Evolutionary conservation across 2,113 vertebrate genomes (phyloP).

Genomic region (Perca schrenkii): DNA sequence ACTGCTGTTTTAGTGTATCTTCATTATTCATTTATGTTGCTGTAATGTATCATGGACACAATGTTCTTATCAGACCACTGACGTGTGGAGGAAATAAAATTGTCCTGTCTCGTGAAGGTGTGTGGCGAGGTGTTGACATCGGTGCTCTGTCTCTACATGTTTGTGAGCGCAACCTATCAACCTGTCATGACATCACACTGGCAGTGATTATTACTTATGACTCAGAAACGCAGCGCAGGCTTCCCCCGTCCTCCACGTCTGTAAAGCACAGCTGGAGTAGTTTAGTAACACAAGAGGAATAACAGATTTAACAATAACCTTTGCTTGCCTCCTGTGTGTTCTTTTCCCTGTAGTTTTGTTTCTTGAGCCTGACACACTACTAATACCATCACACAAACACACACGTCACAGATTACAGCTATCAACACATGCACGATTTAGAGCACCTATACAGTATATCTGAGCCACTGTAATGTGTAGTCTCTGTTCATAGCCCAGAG

Average conservation of each 20-base stretch:
- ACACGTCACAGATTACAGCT: slow-evolving; percentile 49
- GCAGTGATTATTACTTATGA: slow-evolving; percentile 52
- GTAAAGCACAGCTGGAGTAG: slow-evolving; percentile 28
- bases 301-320: not conserved
- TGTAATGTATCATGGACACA: slow-evolving; percentile 39
- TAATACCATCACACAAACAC: slow-evolving; percentile 26
- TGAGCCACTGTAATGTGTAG: slow-evolving; percentile 38
- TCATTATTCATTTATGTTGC: not conserved
- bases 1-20: not conserved
- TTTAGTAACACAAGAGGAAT: slow-evolving; percentile 29
- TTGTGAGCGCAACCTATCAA: slow-evolving; percentile 59
- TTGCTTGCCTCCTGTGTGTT: slow-evolving; percentile 2
- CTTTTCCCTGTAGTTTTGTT: slow-evolving; percentile 14
- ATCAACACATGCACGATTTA: slow-evolving; percentile 69
- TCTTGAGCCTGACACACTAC: slow-evolving; percentile 20
- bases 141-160: slow-evolving; percentile 63
- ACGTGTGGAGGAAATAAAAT: slow-evolving; percentile 28
- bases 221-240: slow-evolving; percentile 75
- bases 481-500: slow-evolving; percentile 40
- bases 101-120: slow-evolving; percentile 48
- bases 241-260: slow-evolving; percentile 56
- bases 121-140: slow-evolving; percentile 58
- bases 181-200: slow-evolving; percentile 71
- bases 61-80: slow-evolving; percentile 15
- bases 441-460: slow-evolving; percentile 33